Base-by-base conservation (phyloP, 2,113 vertebrate species). In the Taxidea taxus region DNA sequence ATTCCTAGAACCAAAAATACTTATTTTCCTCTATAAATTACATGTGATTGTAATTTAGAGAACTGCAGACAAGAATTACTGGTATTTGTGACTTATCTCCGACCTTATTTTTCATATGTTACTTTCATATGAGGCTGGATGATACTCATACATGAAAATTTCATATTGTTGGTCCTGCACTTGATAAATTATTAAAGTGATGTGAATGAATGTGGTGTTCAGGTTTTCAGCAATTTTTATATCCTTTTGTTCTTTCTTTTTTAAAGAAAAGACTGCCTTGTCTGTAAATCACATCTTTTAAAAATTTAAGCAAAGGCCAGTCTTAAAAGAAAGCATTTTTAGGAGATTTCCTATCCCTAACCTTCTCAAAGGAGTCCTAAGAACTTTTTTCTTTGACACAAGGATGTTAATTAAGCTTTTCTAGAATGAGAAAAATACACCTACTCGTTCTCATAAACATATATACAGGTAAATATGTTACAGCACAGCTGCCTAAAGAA, bases 161-260 rank as follows among this genome's bases (percentile, higher is more conserved):
- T 99, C 98, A 99, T 99, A 98, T 96, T 98, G 98, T 98, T 99
- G 98, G 97, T 95, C 96, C 94, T 98, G 96, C 87, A 98, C 92
- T 98, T 92, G n/a, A 98, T 99, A 98, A 98, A 99, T 99, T 98
- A 99, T 99, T 99, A 98, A 99, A 96, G 93, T 88, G 39, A 87
- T 97, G 89, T 98, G 98, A 98, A 98, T 97, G 97, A 98, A 96
- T 87, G 87, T 90, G 91, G 94, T 75, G 74, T 97, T 98, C 20
- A 78, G 96, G 90, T 98, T 98, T 99, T 98, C 98, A 98, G 96
- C 98, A 97, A 31, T 94, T 96, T 95, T 91, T 78, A 60, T 58
- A 93, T 74, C 47, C 92, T 80, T 97, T 96, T 97, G 87, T 95
- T 95, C 90, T 98, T 98, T 97, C 91, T 97, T 98, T 96, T 97